A percentile compares a stretch with the other conserved stretches of the same genome.
phyloP scores from a whole-genome alignment of 1,140 invertebrate genomes.

The Leptestheria dahalacensis region DNA sequence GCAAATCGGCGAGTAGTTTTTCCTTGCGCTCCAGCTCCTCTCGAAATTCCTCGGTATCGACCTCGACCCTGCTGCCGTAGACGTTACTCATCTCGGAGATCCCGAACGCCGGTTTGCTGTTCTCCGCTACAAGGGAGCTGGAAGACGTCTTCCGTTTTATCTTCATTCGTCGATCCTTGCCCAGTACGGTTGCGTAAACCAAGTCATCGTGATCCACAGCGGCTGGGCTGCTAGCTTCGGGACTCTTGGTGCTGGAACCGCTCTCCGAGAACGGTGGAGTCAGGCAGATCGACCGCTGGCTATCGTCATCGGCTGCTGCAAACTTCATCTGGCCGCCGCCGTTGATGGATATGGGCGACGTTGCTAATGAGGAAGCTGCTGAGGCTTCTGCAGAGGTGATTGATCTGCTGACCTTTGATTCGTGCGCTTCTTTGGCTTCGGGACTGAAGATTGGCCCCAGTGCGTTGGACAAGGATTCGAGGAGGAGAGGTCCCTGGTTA shows the following conservation, averaged over 20 bases:
- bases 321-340: too few relatives aligned
- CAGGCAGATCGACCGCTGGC: not conserved
- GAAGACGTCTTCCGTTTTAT: not conserved
- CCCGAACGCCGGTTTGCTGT: not conserved
- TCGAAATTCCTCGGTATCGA: not conserved
- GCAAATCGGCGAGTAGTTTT: slow-evolving; percentile 1
- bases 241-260: not conserved
- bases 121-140: not conserved
- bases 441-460: slow-evolving; percentile 8
- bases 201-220: not conserved
- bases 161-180: not conserved
- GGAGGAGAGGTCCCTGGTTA: slow-evolving; percentile 6
- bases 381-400: not conserved
- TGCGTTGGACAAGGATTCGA: slow-evolving; percentile 9
- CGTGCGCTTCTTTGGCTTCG: not conserved
- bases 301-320: too few relatives aligned
- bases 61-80: not conserved
- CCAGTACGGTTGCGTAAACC: not conserved
- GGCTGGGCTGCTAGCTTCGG: not conserved
- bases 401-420: not conserved
- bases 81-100: too few relatives aligned
- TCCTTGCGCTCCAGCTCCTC: slow-evolving; percentile 12
- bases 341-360: not conserved
- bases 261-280: not conserved
- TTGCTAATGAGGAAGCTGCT: not conserved